phyloP scores from a whole-genome alignment of 2,888 invertebrate species.

The Tribolium freemani region DNA sequence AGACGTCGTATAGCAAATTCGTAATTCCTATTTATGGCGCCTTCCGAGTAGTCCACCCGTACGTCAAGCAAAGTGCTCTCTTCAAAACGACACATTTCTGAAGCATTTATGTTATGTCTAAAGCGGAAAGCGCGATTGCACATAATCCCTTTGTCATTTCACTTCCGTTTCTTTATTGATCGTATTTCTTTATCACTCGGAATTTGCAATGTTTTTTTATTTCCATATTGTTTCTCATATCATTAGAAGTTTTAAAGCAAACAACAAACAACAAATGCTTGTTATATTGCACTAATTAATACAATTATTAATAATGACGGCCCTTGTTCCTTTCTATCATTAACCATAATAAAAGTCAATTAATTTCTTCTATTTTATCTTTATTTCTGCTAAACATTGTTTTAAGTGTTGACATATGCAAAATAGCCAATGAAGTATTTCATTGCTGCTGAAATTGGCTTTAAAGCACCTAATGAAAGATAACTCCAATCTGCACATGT shows the following conservation, averaged over 20 bases:
- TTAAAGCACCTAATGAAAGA: slow-evolving; percentile 7
- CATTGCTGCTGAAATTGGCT: background rate
- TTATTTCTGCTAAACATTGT: background rate
- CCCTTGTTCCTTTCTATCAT: background rate
- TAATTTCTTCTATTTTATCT: background rate
- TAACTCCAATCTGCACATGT: slow-evolving; percentile 7
- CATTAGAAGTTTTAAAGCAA: background rate
- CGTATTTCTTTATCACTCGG: slow-evolving; percentile 46
- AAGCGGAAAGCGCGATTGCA: slow-evolving; percentile 47
- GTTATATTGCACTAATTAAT: slow-evolving; percentile 5
- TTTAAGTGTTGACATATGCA: background rate
- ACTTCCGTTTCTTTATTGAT: slow-evolving; percentile 50
- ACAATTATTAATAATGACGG: slow-evolving; percentile 20
- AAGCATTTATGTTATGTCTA: slow-evolving; percentile 46
- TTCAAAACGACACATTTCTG: slow-evolving; percentile 49
- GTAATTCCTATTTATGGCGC: slow-evolving; percentile 56
- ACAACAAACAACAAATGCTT: background rate
- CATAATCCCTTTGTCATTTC: slow-evolving; percentile 47
- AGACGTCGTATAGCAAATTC: slow-evolving; percentile 46
- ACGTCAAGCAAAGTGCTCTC: slow-evolving; percentile 50
- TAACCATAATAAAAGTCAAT: slow-evolving; percentile 2
- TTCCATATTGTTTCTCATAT: slow-evolving; percentile 11
- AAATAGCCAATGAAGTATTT: background rate
- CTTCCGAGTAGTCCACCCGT: slow-evolving; percentile 53
- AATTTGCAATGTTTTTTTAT: slow-evolving; percentile 19